These are phyloP conservation scores for Octodonta nipae DNA, from an alignment of 2,888 invertebrate species.

Conservation along the genomic window DNA sequence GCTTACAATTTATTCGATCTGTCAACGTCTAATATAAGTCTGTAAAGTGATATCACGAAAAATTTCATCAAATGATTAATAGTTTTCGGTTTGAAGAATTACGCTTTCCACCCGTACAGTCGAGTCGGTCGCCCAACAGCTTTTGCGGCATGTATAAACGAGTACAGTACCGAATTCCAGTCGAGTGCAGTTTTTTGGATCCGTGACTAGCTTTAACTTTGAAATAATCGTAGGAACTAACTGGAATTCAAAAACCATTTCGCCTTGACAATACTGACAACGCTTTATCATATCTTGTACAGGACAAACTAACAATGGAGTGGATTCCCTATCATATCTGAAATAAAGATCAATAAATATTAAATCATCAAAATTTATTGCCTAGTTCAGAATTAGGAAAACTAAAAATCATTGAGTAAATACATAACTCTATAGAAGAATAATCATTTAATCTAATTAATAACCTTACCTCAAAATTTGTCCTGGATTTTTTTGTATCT, in stretches of 20 bases:
- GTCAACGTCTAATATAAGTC: too few species aligned
- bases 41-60: too few species aligned
- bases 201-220: constrained; percentile 46
- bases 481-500: constrained; percentile 61
- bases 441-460: too few species aligned
- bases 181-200: constrained; percentile 37
- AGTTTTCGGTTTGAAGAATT: constrained; percentile 60
- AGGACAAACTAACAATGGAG: constrained; percentile 57
- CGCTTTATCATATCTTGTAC: constrained; percentile 40
- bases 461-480: constrained; percentile 61
- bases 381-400: too few species aligned
- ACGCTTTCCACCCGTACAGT: constrained; percentile 55
- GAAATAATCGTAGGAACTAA: constrained; percentile 68
- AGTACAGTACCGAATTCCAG: constrained; percentile 80
- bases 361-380: constrained; percentile 3
- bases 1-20: too few species aligned
- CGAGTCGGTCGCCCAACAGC: constrained; percentile 69
- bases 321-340: constrained; percentile 61
- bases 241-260: constrained; percentile 69
- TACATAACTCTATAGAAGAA: too few species aligned
- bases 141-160: constrained; percentile 68
- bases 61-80: too few species aligned
- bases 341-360: constrained; percentile 16
- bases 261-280: constrained; percentile 59
- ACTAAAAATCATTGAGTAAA: too few species aligned